These are phyloP conservation scores for Anolis sagrei DNA, from an alignment of 2,113 vertebrate species.

Conservation along the genomic window DNA sequence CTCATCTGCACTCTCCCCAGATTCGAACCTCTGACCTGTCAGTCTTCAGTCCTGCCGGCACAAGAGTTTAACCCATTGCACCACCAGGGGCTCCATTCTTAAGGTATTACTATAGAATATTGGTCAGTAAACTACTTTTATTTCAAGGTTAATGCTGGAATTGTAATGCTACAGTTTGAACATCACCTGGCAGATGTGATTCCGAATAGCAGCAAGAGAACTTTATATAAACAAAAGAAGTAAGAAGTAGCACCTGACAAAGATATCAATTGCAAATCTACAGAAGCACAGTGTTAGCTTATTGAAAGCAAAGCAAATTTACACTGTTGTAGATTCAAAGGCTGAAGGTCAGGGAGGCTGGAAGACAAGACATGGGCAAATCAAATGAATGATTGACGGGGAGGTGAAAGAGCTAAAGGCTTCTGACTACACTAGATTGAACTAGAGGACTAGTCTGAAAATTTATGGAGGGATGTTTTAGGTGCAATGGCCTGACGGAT, in stretches of 20 bases:
- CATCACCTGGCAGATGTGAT: not conserved
- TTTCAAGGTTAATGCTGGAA: not conserved
- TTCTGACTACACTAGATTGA: not conserved
- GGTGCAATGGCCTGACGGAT: not conserved
- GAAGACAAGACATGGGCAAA: accelerated
- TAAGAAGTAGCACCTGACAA: not conserved
- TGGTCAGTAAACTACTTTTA: conserved; percentile 23
- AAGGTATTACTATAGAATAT: not conserved
- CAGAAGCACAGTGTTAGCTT: not conserved
- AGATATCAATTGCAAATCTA: not conserved
- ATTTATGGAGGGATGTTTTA: not conserved
- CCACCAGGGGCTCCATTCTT: too few species aligned
- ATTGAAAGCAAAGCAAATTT: not conserved
- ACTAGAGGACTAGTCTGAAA: not conserved
- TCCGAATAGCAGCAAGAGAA: not conserved
- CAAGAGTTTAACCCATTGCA: too few species aligned
- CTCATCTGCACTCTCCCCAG: too few species aligned
- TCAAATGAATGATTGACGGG: not conserved
- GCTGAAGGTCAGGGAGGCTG: not conserved
- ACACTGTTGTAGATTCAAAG: not conserved
- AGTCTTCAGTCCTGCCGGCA: too few species aligned
- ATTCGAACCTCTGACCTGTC: too few species aligned
- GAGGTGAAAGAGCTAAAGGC: not conserved
- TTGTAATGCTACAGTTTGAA: not conserved
- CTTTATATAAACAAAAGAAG: conserved; percentile 18